Base-by-base conservation (phyloP, 1,140 invertebrate genomes). In the Drosophila bocki region DNA sequence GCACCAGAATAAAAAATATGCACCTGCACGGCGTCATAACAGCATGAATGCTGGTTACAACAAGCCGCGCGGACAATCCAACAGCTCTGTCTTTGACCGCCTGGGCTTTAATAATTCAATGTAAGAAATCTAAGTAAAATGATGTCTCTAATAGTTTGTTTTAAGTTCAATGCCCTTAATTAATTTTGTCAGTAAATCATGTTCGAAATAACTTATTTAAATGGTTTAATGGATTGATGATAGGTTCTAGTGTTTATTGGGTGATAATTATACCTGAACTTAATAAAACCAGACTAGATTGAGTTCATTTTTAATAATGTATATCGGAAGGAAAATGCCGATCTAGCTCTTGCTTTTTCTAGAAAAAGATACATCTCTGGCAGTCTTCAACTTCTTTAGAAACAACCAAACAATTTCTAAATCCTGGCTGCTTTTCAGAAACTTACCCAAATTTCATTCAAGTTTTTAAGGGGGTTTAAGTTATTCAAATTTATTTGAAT, bases 31-130 rank as follows among this genome's bases (percentile, higher is more conserved):
- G 17, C 63, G 80, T 0, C 51, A 76, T 44, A 56, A 71, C 39
- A 78, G 86, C 62, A 60, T 86, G 39, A 91, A 88, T 80, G 54
- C 65, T 53, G 64, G 63, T 17, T 53, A 65, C 45, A 56, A 56
- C 50, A 75, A 74, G 74, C 75, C 58, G 50, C 48, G 80, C 50
- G 62, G 45, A 41, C 56, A 80, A 64, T 6, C 70, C 3, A 39
- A 22, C 17, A 77, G 75, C 7, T 92, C 90, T 13, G 92, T 93
- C 15, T 93, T 93, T 37, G 85, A 93, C 63, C 83, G 92, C n/a
- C 63, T 93, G 32, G 92, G 92, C 15, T 91, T 91, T 45, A 91
- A 91, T 58, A 92, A 84, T 35, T 88, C 81, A 29, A 59, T 88
- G 39, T 88, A 82, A 78, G 74, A 80, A 47, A 37, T 26, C 32